Evolutionary conservation across 2,797 vertebrate genomes (phyloP).

Genomic region (Chaunax sp.): DNA sequence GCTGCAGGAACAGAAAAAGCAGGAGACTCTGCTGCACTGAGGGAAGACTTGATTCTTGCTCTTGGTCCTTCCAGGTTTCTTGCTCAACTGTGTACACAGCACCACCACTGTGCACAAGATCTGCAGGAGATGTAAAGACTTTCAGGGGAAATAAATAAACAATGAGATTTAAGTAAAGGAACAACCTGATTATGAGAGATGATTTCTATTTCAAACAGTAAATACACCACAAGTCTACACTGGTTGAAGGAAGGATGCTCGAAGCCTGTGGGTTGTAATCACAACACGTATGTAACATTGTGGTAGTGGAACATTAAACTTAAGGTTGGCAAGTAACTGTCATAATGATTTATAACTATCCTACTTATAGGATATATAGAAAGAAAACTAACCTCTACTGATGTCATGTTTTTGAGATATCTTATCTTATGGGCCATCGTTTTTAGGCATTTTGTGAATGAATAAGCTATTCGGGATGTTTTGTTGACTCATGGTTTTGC

Average conservation of each 20-base stretch:
- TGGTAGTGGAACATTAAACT: constrained; percentile 4
- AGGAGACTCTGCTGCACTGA: constrained; percentile 67
- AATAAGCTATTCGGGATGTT: background rate
- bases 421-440: background rate
- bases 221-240: constrained; percentile 12
- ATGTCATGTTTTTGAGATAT: too few species aligned
- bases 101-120: constrained; percentile 27
- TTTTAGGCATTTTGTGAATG: background rate
- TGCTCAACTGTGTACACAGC: constrained; percentile 56
- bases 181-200: background rate
- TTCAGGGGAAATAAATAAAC: background rate
- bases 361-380: too few species aligned
- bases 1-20: constrained; percentile 77
- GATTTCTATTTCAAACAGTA: background rate
- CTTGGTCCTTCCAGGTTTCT: constrained; percentile 27
- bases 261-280: background rate
- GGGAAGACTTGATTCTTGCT: constrained; percentile 13
- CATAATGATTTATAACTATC: background rate
- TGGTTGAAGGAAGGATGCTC: background rate
- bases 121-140: constrained; percentile 40
- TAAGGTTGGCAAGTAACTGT: constrained; percentile 27
- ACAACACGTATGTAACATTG: background rate
- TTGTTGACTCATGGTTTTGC: constrained; percentile 2
- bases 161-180: background rate
- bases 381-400: too few species aligned